Conservation (phyloP, 2,888 invertebrate species). For the Alitta virens region DNA sequence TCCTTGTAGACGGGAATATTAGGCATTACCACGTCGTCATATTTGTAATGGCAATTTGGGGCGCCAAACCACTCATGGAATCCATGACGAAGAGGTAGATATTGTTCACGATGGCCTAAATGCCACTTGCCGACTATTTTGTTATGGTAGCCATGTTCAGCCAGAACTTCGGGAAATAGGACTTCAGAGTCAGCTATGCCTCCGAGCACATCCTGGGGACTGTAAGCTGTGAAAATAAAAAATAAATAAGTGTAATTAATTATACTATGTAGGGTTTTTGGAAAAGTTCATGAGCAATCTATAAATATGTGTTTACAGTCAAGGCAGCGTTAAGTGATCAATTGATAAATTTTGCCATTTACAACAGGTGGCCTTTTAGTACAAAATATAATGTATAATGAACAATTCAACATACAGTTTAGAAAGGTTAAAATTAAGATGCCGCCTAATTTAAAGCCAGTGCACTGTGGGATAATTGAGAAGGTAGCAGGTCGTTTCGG, state of each 20-base stretch:
- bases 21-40: constrained; percentile 44
- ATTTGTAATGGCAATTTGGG: constrained; percentile 54
- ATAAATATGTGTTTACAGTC: too few species aligned
- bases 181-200: constrained; percentile 51
- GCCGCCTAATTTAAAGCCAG: too few species aligned
- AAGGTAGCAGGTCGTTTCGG: too few species aligned
- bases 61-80: constrained; percentile 55
- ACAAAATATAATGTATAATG: too few species aligned
- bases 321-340: too few species aligned
- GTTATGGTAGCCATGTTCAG: constrained; percentile 43
- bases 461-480: too few species aligned
- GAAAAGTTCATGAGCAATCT: too few species aligned
- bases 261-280: too few species aligned
- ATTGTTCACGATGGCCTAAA: constrained; percentile 49
- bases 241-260: neutral
- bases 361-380: too few species aligned
- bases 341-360: too few species aligned
- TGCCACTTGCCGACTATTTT: constrained; percentile 57
- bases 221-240: constrained; percentile 36
- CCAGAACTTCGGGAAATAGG: constrained; percentile 48
- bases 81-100: constrained; percentile 51
- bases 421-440: too few species aligned
- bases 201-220: constrained; percentile 53
- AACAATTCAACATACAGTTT: too few species aligned
- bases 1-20: constrained; percentile 55